phyloP scores from a whole-genome alignment of 1,140 invertebrate species.

The Zeugodacus cucurbitae region DNA sequence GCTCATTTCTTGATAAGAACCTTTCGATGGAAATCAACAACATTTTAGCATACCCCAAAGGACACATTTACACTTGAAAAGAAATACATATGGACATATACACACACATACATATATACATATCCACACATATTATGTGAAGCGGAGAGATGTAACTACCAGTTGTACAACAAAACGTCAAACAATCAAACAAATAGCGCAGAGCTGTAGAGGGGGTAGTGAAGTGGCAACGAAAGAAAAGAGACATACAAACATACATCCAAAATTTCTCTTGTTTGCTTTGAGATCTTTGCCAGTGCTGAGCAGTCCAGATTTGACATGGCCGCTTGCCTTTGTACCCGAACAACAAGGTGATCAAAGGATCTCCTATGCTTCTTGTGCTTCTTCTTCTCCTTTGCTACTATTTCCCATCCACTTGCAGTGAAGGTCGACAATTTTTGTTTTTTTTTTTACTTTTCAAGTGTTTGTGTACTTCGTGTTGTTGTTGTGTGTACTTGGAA shows the following conservation, averaged over 20 bases:
- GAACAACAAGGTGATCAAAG: background rate
- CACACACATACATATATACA: background rate
- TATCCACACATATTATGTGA: background rate
- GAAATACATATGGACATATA: background rate
- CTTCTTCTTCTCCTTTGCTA: background rate
- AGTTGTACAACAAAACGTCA: background rate
- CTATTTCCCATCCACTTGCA: background rate
- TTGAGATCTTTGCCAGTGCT: background rate
- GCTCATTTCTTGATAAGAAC: slow-evolving; percentile 16
- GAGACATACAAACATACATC: background rate
- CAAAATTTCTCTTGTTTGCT: background rate
- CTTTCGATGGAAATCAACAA: slow-evolving; percentile 21
- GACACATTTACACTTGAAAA: slow-evolving; percentile 1
- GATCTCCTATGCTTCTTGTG: background rate
- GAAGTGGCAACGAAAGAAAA: background rate
- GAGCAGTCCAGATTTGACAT: slow-evolving; percentile 19
- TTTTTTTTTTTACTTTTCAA: background rate
- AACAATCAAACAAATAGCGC: background rate
- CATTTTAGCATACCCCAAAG: slow-evolving; percentile 12
- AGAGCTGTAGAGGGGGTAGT: background rate
- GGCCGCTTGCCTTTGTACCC: background rate
- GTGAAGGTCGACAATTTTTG: background rate
- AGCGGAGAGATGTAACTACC: background rate
- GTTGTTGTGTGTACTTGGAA: background rate
- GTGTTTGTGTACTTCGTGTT: background rate